phyloP scores from a whole-genome alignment of 1,140 invertebrate species.

The Telenomus remus region DNA sequence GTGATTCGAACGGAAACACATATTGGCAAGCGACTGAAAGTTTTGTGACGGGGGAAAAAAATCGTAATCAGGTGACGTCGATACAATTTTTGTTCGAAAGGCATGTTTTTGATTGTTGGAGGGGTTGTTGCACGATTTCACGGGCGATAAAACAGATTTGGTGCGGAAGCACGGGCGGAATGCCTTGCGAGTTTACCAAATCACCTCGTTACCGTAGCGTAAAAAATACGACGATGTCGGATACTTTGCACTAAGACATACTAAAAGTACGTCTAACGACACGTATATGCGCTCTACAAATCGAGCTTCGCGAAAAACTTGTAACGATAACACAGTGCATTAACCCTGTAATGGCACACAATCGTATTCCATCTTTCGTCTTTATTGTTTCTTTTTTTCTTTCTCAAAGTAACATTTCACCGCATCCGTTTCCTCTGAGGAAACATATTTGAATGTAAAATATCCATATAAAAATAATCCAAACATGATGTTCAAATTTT shows the following conservation, averaged over 20 bases:
- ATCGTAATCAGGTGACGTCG: neutral
- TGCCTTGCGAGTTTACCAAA: slow-evolving; percentile 43
- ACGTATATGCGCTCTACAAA: slow-evolving; percentile 44
- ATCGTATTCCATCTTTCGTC: slow-evolving; percentile 18
- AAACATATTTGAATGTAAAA: too few relatives aligned
- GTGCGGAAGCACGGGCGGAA: slow-evolving; percentile 35
- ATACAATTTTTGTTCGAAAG: neutral
- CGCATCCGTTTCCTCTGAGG: too few relatives aligned
- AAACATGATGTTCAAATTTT: too few relatives aligned
- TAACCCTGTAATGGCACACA: slow-evolving; percentile 32
- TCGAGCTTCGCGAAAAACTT: slow-evolving; percentile 47
- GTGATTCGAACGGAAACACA: neutral
- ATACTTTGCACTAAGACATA: slow-evolving; percentile 51
- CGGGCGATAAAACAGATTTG: slow-evolving; percentile 30
- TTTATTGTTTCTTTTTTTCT: slow-evolving; percentile 1
- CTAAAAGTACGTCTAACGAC: slow-evolving; percentile 53
- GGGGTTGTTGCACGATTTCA: slow-evolving; percentile 33
- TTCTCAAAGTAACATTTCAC: neutral
- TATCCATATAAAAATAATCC: too few relatives aligned
- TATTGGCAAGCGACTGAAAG: neutral
- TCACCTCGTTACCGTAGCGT: slow-evolving; percentile 41
- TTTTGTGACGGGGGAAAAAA: too few relatives aligned
- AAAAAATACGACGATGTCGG: slow-evolving; percentile 40
- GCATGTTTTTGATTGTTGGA: slow-evolving; percentile 11
- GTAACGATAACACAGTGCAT: slow-evolving; percentile 42